Evolutionary conservation across 2,888 invertebrate species (phyloP).

Genomic region (Andrena praecox): DNA sequence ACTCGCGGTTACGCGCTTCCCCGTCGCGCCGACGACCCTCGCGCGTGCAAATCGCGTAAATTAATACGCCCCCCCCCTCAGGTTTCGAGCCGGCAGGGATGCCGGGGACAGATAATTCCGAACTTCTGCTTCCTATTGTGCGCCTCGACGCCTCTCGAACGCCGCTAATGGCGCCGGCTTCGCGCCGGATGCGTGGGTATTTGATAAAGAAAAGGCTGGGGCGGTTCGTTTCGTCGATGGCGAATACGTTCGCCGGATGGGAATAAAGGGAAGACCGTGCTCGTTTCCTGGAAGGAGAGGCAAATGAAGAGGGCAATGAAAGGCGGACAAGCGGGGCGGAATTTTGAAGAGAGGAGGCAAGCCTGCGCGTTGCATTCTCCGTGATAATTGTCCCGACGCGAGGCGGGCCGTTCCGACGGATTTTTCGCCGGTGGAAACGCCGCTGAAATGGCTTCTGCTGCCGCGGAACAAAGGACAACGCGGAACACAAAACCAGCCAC

Average conservation of each 20-base stretch:
- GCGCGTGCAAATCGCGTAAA: constrained; percentile 58
- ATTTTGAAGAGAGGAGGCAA: constrained; percentile 23
- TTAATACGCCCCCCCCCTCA: constrained; percentile 64
- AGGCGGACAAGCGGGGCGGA: constrained; percentile 10
- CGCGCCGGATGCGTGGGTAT: neutral
- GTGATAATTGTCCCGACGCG: constrained; percentile 40
- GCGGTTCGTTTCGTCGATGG: neutral
- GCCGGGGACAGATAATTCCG: constrained; percentile 47
- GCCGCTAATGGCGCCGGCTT: constrained; percentile 24
- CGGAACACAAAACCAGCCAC: constrained; percentile 8
- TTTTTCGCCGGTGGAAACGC: constrained; percentile 37
- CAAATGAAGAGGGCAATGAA: constrained; percentile 20
- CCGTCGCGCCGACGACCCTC: constrained; percentile 34
- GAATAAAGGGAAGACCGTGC: neutral
- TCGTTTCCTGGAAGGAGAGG: constrained; percentile 12
- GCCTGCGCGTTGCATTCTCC: neutral
- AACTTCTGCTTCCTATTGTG: constrained; percentile 9
- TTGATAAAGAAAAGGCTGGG: neutral
- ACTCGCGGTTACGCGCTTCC: constrained; percentile 55
- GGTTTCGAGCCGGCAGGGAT: constrained; percentile 18
- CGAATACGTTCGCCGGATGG: neutral
- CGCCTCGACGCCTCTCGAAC: neutral
- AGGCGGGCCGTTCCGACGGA: constrained; percentile 23
- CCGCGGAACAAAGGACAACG: constrained; percentile 33
- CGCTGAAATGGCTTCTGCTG: constrained; percentile 7